Evolutionary conservation across 1,140 invertebrate genomes (phyloP), one percentile per base, ranked within the genome.

Genomic region (Papilio xuthus): DNA sequence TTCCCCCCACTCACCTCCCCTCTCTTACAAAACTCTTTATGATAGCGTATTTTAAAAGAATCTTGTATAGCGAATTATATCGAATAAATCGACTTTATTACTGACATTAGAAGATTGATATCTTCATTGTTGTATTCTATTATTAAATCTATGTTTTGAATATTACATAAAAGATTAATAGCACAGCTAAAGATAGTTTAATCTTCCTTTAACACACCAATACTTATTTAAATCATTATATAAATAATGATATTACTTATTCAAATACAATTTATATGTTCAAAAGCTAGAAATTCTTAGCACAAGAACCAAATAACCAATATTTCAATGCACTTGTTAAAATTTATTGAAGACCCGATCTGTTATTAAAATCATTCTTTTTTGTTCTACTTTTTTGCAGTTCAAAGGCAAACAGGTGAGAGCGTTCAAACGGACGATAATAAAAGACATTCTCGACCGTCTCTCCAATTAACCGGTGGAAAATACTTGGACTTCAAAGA

Each of bases 41-140:
- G 85, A 85, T 86, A 91, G 88, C 90, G 90, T 90, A 90, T 91
- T 92, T 90, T 93, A 90, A 93, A 89, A 86, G 26, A 6, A 28
- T 28, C 28, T 26, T 28, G 0, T 28, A 23, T 28, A 63, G n/a
- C 53, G 37, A n/a, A 41, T 60, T 20, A 50, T n/a, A 18, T 76
- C 18, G 12, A 81, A 79, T 84, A 83, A 87, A 90, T 89, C 86
- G 86, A 86, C 83, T 80, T 79, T 83, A 78, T 85, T 86, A 81
- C 80, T 83, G 81, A 82, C 79, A 84, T 82, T n/a, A 20, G 23
- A 26, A 4, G 1, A 44, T 12, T 3, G 10, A 44, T 44, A 44
- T 10, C 9, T 9, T 44, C 44, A 32, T 32, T 44, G 1, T 44
- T 44, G 44, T 44, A 44, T 44, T 1, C 44, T 4, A 44, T 9